These are phyloP conservation scores for Sarcophaga peregrina DNA, from an alignment of 1,140 invertebrate genomes.

Conservation along the genomic window DNA sequence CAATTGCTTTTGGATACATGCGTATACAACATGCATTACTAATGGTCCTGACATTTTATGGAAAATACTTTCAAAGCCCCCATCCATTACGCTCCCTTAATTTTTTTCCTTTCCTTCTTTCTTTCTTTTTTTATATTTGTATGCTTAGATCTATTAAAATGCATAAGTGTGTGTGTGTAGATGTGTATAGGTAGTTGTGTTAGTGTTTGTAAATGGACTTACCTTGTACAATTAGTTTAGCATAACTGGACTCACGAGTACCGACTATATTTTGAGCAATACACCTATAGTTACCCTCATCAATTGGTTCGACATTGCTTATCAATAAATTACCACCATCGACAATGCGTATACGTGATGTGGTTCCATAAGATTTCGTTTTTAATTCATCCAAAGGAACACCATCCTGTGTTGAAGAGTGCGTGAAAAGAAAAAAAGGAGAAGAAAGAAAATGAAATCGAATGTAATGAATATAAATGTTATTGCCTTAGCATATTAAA, in stretches of 20 bases:
- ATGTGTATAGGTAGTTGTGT: neutral
- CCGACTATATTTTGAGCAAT: constrained; percentile 86
- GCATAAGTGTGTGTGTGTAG: neutral
- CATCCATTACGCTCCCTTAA: neutral
- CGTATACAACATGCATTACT: neutral
- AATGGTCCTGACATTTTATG: too few species aligned
- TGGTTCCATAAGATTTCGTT: constrained; percentile 62
- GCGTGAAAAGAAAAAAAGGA: constrained; percentile 1
- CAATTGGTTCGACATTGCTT: constrained; percentile 79
- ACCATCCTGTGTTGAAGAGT: constrained; percentile 58
- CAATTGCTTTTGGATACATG: neutral
- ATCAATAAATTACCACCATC: constrained; percentile 86
- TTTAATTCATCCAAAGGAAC: constrained; percentile 66
- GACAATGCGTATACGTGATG: constrained; percentile 68
- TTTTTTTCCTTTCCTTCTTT: neutral
- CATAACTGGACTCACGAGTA: constrained; percentile 76
- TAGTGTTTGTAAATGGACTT: constrained; percentile 57
- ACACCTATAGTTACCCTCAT: constrained; percentile 87
- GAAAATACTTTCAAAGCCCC: neutral
- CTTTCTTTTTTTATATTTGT: neutral
- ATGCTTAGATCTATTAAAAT: neutral
- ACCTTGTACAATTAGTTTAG: constrained; percentile 83
- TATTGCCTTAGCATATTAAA: too few species aligned
- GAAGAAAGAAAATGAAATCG: constrained; percentile 27
- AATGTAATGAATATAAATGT: constrained; percentile 33